Evolutionary conservation across 1,140 invertebrate species (phyloP), one percentile per base, ranked within the genome.

Genomic region (Agrilus planipennis): DNA sequence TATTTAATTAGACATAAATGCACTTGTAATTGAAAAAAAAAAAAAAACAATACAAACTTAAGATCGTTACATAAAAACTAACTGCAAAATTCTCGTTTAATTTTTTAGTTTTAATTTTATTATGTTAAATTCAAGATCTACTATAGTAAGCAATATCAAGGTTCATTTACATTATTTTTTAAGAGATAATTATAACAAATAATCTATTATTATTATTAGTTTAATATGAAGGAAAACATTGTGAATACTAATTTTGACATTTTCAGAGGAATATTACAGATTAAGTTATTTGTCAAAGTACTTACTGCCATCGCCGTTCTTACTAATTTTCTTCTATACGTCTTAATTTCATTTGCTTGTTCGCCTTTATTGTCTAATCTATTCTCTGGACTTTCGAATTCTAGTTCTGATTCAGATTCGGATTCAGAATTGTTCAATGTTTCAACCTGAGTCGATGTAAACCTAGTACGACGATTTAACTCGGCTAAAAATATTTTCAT

Each of bases 381-480:
- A 42, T 35, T 57, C 46, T 21, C 56, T 45, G 47, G 54, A 12
- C 54, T 25, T 44, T 61, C 60, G 6, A 47, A 32, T 47, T 61
- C 60, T 40, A 55, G 58, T 31, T 57, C 57, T 9, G 51, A 53
- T n/a, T 68, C 65, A 17, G 57, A 63, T 25, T 72, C 70, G 7
- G 67, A 68, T 53, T 77, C 75, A 0, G 72, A 74, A 46, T 75
- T 73, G 17, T 66, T 67, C 15, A 72, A 72, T 4, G 64, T 62
- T 46, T 76, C 75, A 3, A 72, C 75, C 28, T 69, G 68, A 25
- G 68, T 67, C 2, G 75, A 76, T n/a, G 69, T 44, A 62, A 69
- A 20, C 61, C 65, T 17, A 48, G 58, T 44, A 62, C 63, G 18
- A 41, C 49, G 40, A 12, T 20, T 42, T 20, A 18, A 22, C n/a